Evolutionary conservation across 2,113 vertebrate genomes (phyloP).

Genomic region (Orientallactaga bullata): DNA sequence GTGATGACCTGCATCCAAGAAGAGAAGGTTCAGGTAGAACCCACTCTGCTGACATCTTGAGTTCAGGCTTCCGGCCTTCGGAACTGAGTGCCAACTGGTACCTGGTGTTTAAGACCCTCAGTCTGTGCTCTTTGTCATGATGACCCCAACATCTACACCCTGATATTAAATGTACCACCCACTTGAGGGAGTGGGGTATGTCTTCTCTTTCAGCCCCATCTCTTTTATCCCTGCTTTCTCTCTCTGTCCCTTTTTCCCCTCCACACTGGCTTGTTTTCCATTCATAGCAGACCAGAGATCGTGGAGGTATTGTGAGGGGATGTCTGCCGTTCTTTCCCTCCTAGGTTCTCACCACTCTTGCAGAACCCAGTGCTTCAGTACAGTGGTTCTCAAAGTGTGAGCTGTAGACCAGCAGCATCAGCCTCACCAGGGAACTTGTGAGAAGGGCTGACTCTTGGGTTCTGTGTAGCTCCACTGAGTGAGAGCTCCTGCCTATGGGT

Average conservation of each 20-base stretch:
- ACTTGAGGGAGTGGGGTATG: accelerated
- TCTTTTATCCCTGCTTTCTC: too few relatives aligned
- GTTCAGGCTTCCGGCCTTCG: neutral
- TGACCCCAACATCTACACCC: too few relatives aligned
- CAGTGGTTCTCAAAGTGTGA: neutral
- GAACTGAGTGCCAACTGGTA: neutral
- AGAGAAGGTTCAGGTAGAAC: neutral
- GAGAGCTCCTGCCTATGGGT: neutral
- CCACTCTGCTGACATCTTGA: neutral
- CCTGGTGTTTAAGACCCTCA: neutral
- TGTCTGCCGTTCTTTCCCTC: neutral
- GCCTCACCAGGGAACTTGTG: neutral
- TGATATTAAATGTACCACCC: neutral
- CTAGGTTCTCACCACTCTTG: neutral
- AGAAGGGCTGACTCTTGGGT: neutral
- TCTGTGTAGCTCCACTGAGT: neutral
- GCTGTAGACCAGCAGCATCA: too few relatives aligned
- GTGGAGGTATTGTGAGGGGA: too few relatives aligned
- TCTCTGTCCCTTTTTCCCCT: neutral
- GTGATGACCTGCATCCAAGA: neutral
- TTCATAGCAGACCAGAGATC: neutral
- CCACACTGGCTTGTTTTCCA: neutral
- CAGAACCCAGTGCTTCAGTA: too few relatives aligned
- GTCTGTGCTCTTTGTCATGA: neutral
- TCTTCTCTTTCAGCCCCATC: neutral